These are phyloP conservation scores for Apogon talboti DNA, from an alignment of 2,797 vertebrate species.

Conservation along the genomic window DNA sequence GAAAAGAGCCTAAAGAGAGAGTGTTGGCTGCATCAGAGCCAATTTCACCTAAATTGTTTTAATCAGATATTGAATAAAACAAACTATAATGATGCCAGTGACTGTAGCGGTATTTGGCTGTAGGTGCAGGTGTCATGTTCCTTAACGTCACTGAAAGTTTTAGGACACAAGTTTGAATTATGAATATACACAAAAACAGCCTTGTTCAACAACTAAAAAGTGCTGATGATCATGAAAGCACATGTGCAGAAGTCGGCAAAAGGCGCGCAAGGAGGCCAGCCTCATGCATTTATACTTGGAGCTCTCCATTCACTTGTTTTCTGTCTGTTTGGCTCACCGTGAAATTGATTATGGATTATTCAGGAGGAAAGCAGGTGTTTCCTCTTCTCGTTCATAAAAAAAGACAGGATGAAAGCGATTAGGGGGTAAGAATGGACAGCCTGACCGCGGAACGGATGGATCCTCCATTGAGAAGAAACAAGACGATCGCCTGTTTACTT, in stretches of 20 bases:
- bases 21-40: no score
- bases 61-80: no score
- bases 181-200: slow-evolving; percentile 7
- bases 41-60: no score
- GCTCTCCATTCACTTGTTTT: slow-evolving; percentile 79
- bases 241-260: slow-evolving; percentile 25
- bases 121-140: not conserved
- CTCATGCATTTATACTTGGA: slow-evolving; percentile 50
- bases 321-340: slow-evolving; percentile 62
- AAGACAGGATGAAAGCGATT: slow-evolving; percentile 62
- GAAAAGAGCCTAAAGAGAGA: no score
- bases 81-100: no score
- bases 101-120: no score
- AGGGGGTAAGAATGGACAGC: slow-evolving; percentile 70
- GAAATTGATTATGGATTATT: slow-evolving; percentile 86
- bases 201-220: slow-evolving; percentile 44
- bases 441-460: slow-evolving; percentile 41
- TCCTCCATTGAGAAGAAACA: slow-evolving; percentile 84
- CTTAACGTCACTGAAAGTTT: slow-evolving; percentile 53
- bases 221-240: slow-evolving; percentile 66
- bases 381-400: slow-evolving; percentile 82
- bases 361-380: slow-evolving; percentile 76
- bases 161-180: slow-evolving; percentile 28
- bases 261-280: slow-evolving; percentile 1
- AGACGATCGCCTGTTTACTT: slow-evolving; percentile 70